Evolutionary conservation across 2,113 vertebrate species (phyloP).

Genomic region (Boulengeromyrus knoepffleri): DNA sequence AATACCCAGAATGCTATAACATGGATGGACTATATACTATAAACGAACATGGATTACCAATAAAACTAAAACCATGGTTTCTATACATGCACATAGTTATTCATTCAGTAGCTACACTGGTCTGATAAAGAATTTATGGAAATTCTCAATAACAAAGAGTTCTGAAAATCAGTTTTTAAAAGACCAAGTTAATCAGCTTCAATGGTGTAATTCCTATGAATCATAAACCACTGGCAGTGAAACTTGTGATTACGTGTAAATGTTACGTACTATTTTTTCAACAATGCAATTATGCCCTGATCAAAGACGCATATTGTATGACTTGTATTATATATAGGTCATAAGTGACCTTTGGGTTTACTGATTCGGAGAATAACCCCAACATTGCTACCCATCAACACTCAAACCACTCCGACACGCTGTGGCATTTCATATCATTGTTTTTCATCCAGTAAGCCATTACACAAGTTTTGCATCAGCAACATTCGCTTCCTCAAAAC

Average conservation of each 20-base stretch:
- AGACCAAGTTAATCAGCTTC: not conserved
- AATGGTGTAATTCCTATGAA: not conserved
- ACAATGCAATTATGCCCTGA: not conserved
- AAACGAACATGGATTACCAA: not conserved
- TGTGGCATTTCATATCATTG: conserved; percentile 43
- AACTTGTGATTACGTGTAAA: not conserved
- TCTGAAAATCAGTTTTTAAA: not conserved
- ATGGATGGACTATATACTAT: not conserved
- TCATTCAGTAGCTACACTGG: not conserved
- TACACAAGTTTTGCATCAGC: conserved; percentile 56
- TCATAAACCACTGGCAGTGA: not conserved
- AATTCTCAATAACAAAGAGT: not conserved
- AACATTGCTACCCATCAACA: not conserved
- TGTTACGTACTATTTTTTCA: not conserved
- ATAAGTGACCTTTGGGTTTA: not conserved
- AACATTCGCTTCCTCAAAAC: conserved; percentile 61
- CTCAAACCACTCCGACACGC: not conserved
- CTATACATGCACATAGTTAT: not conserved
- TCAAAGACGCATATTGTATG: not conserved
- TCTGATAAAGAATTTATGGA: not conserved
- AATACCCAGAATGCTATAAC: not conserved
- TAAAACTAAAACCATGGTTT: not conserved
- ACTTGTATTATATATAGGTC: not conserved
- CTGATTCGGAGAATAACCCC: not conserved
- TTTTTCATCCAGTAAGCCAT: conserved; percentile 47